phyloP scores from a whole-genome alignment of 2,888 invertebrate species.

The Athripsodes cinereus region DNA sequence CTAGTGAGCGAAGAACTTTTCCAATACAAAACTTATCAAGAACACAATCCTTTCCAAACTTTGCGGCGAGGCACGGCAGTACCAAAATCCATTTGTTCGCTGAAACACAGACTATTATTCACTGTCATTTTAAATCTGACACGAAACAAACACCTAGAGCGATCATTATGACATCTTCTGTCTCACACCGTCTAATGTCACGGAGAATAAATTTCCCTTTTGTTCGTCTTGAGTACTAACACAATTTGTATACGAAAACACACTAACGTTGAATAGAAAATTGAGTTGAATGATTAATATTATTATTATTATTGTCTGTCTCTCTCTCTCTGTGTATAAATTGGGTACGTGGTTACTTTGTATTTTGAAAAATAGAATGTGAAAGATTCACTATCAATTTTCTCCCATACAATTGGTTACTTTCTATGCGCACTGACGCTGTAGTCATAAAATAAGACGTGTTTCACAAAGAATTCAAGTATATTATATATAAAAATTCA shows the following conservation, averaged over 20 bases:
- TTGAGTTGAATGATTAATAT: neutral
- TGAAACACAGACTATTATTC: slow-evolving; percentile 16
- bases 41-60: slow-evolving; percentile 1
- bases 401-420: no score
- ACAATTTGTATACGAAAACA: neutral
- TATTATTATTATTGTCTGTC: no score
- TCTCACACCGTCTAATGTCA: neutral
- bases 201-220: slow-evolving; percentile 1
- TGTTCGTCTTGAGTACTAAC: neutral
- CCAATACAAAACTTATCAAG: slow-evolving; percentile 11
- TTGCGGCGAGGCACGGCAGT: neutral
- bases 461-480: no score
- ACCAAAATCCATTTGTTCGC: slow-evolving; percentile 3
- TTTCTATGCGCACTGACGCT: no score
- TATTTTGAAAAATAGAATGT: no score
- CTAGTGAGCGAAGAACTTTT: slow-evolving; percentile 4
- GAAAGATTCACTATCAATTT: no score
- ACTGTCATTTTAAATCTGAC: slow-evolving; percentile 24
- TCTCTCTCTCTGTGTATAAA: no score
- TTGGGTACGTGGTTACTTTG: no score
- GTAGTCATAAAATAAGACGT: no score
- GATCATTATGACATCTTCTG: slow-evolving; percentile 19
- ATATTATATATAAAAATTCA: no score
- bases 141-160: slow-evolving; percentile 14
- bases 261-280: neutral